A percentile compares a stretch with the other conserved stretches of the same genome.
Evolutionary conservation across 2,113 vertebrate genomes (phyloP).

Genomic region (Sciurus niger): DNA sequence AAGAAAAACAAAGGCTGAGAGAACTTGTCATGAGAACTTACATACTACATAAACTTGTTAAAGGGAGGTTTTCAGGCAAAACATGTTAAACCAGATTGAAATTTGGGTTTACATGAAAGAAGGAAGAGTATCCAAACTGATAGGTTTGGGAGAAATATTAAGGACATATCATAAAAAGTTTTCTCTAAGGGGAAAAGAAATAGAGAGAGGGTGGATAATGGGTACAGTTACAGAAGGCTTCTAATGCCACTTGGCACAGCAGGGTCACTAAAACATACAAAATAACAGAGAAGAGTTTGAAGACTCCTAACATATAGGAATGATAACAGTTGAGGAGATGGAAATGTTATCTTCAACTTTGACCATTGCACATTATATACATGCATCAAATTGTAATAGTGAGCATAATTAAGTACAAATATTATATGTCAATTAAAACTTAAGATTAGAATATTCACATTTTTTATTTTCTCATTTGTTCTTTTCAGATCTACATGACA

Average conservation of each 20-base stretch:
- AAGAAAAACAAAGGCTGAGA: conserved; percentile 21
- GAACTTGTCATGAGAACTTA: not conserved
- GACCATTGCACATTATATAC: not conserved
- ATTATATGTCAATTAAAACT: not conserved
- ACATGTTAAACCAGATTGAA: conserved; percentile 19
- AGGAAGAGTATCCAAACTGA: not conserved
- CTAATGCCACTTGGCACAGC: not conserved
- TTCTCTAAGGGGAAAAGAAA: not conserved
- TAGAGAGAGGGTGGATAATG: not conserved
- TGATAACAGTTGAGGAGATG: not conserved
- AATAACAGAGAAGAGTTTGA: not conserved
- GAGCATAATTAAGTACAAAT: not conserved
- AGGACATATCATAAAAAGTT: not conserved
- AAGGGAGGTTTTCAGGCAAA: conserved; percentile 17
- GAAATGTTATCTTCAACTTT: not conserved
- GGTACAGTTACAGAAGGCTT: not conserved
- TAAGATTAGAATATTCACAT: not conserved
- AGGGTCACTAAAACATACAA: not conserved
- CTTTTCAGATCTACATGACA: too few species aligned
- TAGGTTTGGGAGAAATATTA: not conserved
- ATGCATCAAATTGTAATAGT: not conserved
- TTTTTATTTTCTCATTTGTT: not conserved
- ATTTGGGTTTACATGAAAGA: not conserved
- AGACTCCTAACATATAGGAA: not conserved
- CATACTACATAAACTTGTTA: not conserved